Conservation (phyloP, 1,140 invertebrate species). For the Drosophila kepulauana region DNA sequence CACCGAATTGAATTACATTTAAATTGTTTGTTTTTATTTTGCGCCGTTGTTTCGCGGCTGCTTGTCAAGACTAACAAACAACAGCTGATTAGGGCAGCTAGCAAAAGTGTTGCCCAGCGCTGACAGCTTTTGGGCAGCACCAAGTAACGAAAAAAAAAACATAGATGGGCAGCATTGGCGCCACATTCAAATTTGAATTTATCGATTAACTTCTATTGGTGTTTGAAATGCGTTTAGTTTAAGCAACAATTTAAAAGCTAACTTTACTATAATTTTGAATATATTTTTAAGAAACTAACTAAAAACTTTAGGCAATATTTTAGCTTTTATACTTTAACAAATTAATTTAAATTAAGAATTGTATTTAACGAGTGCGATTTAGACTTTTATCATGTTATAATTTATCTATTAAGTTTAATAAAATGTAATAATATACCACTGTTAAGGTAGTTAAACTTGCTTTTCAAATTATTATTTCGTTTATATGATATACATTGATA, state of each 20-base stretch:
- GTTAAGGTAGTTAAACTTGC: too few relatives aligned
- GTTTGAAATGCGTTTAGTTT: neutral
- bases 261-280: too few relatives aligned
- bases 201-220: neutral
- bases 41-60: slow-evolving; percentile 23
- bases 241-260: neutral
- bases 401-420: too few relatives aligned
- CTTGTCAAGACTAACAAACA: slow-evolving; percentile 11
- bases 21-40: slow-evolving; percentile 25
- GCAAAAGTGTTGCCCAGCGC: slow-evolving; percentile 14
- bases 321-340: too few relatives aligned
- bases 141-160: neutral
- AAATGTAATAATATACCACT: too few relatives aligned
- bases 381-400: too few relatives aligned
- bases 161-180: neutral
- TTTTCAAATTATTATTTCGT: too few relatives aligned
- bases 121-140: slow-evolving; percentile 20
- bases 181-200: neutral
- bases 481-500: too few relatives aligned
- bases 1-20: slow-evolving; percentile 8
- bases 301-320: too few relatives aligned
- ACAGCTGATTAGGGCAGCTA: slow-evolving; percentile 25
- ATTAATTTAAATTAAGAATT: too few relatives aligned
- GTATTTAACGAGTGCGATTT: too few relatives aligned
- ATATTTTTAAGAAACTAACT: too few relatives aligned